Evolutionary conservation across 2,888 invertebrate genomes (phyloP).

Genomic region (Papilio demoleus): DNA sequence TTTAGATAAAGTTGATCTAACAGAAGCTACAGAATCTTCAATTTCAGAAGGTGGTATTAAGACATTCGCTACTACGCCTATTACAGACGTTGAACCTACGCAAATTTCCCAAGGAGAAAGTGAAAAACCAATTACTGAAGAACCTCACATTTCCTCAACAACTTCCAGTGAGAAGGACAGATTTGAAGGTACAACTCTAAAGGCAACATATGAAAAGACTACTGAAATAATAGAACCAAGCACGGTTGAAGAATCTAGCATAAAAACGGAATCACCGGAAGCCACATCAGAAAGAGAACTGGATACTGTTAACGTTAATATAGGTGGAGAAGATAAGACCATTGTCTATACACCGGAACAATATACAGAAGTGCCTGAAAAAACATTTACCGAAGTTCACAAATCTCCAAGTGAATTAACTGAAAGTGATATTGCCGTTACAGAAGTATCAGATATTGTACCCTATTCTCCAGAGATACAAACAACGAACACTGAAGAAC

Average conservation of each 20-base stretch:
- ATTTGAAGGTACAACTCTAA: constrained; percentile 13
- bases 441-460: constrained; percentile 10
- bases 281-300: constrained; percentile 20
- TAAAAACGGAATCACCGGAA: constrained; percentile 40
- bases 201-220: constrained; percentile 7
- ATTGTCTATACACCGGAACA: background rate
- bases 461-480: constrained; percentile 3
- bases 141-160: constrained; percentile 15
- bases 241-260: constrained; percentile 20
- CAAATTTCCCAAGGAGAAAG: constrained; percentile 15
- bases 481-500: constrained; percentile 4
- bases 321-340: constrained; percentile 7
- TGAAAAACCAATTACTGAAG: constrained; percentile 25
- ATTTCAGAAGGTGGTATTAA: background rate
- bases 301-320: constrained; percentile 13
- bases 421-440: background rate
- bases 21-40: constrained; percentile 22
- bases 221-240: constrained; percentile 12
- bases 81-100: background rate
- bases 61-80: constrained; percentile 10
- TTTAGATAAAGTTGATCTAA: constrained; percentile 10
- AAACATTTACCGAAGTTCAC: constrained; percentile 33
- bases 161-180: background rate
- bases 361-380: constrained; percentile 24
- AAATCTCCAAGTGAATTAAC: constrained; percentile 28